Evolutionary conservation across 1,140 invertebrate genomes (phyloP), one percentile per base, ranked within the genome.

Genomic region (Cydia strobilella): DNA sequence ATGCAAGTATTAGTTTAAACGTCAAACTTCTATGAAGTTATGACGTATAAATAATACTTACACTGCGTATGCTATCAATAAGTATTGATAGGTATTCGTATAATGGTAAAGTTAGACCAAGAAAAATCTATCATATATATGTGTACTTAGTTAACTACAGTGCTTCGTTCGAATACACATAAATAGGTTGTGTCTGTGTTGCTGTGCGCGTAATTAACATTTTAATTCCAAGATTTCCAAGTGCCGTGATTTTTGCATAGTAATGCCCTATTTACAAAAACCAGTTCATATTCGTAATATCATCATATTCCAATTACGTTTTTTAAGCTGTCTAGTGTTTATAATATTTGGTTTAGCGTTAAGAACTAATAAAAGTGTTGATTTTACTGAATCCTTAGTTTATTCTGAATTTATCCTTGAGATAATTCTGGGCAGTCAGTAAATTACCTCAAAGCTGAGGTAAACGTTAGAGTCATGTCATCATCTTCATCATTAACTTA

Each of bases 351-450:
- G 0, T 12, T 5, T 69, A 35, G 18, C 23, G 27, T 69, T 69
- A 69, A 69, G 42, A 45, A 66, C 13, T n/a, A 66, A 35, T 31
- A 35, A 69, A 35, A 69, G 15, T 69, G 39, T 69, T 31, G 15
- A 12, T 18, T 42, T 69, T 69, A n/a, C 48, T 51, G 15, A 18
- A 51, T 35, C 18, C 66, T 69, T 69, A 9, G n/a, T 35, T 69
- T 69, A 66, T 66, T 39, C 65, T 42, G 66, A 31, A 69, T 59
- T 23, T 59, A 23, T 59, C 54, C 54, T 59, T 23, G 20, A 59
- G 54, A 59, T 59, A 59, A 23, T 54, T 23, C 7, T 23, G 20
- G 7, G 20, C 20, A 3, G 54, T 59, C 18, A 59, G 54, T 59
- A 9, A 59, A 20, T 59, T 9, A 59, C 7, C 54, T 20, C 20